Evolutionary conservation across 2,113 vertebrate species (phyloP), one percentile per base, ranked within the genome.

Genomic region (Herpailurus yagouaroundi): DNA sequence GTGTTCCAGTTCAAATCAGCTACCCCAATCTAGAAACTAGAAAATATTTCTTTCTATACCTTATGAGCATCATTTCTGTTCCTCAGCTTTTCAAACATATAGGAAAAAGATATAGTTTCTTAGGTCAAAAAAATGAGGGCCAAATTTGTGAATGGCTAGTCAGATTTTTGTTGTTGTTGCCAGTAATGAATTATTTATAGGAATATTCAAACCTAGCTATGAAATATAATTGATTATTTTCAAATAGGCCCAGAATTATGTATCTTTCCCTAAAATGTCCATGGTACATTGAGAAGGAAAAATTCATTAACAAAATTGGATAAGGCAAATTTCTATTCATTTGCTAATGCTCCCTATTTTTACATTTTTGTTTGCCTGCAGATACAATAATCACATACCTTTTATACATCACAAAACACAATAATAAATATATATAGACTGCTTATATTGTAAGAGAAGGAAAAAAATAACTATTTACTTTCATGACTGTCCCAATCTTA

Each of bases 381-480:
- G 23, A 80, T 52, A 85, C 21, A 89, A 74, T 76, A 86, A 97
- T 94, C 12, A 89, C 7, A 96, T 0, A 69, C 0, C 2, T 91
- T 90, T 73, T 82, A 89, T 89, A 96, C 85, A 57, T 77, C 25
- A 84, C 76, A 94, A 71, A 89, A 97, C 69, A 57, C 45, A 81
- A 96, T 66, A 95, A 86, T 86, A 97, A 81, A 93, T 89, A 93
- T 85, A 66, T 91, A 66, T 23, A 7, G 50, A 33, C 11, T 88
- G 7, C 25, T 97, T 95, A 85, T 23, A 77, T 10, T 91, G 8
- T 76, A 94, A 90, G 48, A 97, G 7, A 60, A 91, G 16, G 45
- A 92, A 95, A 90, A 91, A 93, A 77, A 80, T 89, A 95, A 86
- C 11, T 96, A 13, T 97, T 94, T 94, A 64, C 77, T 91, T 95